Percentiles rank a stretch among this genome's conserved stretches.
phyloP scores from a whole-genome alignment of 2,888 invertebrate species.

The Chymomyza caudatula region DNA sequence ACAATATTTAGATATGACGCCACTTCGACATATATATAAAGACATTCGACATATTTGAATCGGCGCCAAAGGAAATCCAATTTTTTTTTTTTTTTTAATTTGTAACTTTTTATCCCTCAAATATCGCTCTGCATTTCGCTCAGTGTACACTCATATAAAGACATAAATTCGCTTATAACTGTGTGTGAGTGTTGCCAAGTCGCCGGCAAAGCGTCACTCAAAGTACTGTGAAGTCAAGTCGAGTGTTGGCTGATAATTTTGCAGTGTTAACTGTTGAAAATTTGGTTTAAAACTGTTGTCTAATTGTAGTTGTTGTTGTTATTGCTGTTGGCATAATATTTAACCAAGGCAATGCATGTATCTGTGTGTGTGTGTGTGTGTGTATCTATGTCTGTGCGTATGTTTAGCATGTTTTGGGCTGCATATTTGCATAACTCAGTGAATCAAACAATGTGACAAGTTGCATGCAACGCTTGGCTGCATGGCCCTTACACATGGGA shows the following conservation, averaged over 20 bases:
- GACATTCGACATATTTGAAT: too few relatives aligned
- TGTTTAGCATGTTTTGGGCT: conserved; percentile 1
- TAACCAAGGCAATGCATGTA: conserved; percentile 5
- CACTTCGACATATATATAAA: too few relatives aligned
- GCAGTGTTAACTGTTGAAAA: conserved; percentile 1
- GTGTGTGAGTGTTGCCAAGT: not conserved
- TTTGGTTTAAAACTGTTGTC: not conserved
- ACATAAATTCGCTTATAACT: not conserved
- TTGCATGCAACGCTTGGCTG: conserved; percentile 66
- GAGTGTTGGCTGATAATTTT: conserved; percentile 25
- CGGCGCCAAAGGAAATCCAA: too few relatives aligned
- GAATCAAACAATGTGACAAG: conserved; percentile 67
- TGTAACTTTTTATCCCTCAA: too few relatives aligned
- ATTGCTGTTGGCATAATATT: conserved; percentile 18
- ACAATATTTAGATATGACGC: too few relatives aligned
- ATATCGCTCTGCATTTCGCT: too few relatives aligned
- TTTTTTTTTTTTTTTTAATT: too few relatives aligned
- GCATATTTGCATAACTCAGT: conserved; percentile 68
- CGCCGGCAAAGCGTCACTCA: conserved; percentile 35
- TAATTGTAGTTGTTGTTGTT: conserved; percentile 12
- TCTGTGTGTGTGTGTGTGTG: conserved; percentile 9
- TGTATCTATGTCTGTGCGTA: not conserved
- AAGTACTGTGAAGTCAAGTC: not conserved
- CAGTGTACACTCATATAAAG: conserved; percentile 8
- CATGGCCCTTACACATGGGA: conserved; percentile 12